Percentiles rank a stretch among this genome's conserved stretches.
Evolutionary conservation across 2,797 vertebrate species (phyloP).

Genomic region (Sebastes oblongus): DNA sequence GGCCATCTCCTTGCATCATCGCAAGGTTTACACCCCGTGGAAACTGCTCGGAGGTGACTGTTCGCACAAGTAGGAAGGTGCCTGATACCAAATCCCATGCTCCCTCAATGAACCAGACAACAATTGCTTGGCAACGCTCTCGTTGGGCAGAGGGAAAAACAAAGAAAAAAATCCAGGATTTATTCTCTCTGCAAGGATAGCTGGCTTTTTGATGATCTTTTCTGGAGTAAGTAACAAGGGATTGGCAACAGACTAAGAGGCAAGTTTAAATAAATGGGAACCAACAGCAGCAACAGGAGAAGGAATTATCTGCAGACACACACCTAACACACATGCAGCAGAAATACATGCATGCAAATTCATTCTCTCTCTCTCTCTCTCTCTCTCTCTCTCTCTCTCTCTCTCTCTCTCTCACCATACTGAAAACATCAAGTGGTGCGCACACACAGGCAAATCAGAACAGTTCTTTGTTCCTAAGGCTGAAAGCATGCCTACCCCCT

Average conservation of each 20-base stretch:
- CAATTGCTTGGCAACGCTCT: constrained; percentile 77
- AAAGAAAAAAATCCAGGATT: constrained; percentile 51
- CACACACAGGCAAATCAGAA: constrained; percentile 36
- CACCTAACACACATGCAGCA: constrained; percentile 19
- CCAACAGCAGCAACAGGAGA: constrained; percentile 46
- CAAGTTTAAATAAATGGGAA: constrained; percentile 41
- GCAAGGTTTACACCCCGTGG: constrained; percentile 61
- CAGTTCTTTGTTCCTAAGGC: constrained; percentile 66
- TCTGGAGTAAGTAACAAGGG: constrained; percentile 32
- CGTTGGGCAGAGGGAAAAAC: constrained; percentile 52
- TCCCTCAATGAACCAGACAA: constrained; percentile 72
- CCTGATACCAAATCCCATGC: constrained; percentile 74
- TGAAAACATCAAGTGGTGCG: constrained; percentile 56
- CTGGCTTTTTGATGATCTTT: constrained; percentile 43
- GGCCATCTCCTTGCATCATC: constrained; percentile 72
- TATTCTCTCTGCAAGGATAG: constrained; percentile 37
- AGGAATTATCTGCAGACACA: constrained; percentile 21
- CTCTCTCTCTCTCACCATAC: constrained; percentile 20
- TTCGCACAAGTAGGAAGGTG: constrained; percentile 65
- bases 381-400: background rate
- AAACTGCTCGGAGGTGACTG: constrained; percentile 66
- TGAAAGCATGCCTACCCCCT: constrained; percentile 52
- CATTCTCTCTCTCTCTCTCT: background rate
- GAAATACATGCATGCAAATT: constrained; percentile 53
- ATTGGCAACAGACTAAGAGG: constrained; percentile 30